A percentile compares a stretch with the other conserved stretches of the same genome.
These are phyloP conservation scores for Henricia sp. DNA, from an alignment of 53 echinoderm and acorn worm species.

Conservation along the genomic window DNA sequence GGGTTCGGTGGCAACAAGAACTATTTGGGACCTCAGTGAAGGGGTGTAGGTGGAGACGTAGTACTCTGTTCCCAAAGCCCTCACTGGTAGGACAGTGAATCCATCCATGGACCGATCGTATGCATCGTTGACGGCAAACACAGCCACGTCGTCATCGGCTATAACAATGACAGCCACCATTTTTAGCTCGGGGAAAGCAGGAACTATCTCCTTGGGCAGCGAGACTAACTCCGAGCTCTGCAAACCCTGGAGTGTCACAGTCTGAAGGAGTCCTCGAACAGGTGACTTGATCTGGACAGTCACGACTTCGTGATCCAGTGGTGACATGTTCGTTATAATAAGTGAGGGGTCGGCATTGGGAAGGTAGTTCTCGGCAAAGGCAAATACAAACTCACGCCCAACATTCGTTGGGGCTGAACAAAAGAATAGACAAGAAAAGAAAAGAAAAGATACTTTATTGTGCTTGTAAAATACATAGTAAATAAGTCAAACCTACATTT, in stretches of 20 bases:
- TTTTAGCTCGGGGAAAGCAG: conserved; percentile 31
- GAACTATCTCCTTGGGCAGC: conserved; percentile 53
- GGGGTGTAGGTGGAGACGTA: conserved; percentile 63
- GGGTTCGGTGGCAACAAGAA: conserved; percentile 61
- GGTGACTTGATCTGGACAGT: conserved; percentile 19
- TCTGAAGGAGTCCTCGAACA: conserved; percentile 2
- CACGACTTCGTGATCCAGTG: conserved; percentile 21
- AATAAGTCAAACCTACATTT: too few species aligned
- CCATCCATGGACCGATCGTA: conserved; percentile 82
- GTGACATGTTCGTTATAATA: conserved; percentile 53
- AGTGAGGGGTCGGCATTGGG: conserved; percentile 41
- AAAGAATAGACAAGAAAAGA: too few species aligned
- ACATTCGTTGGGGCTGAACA: conserved; percentile 54
- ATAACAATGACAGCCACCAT: conserved; percentile 44
- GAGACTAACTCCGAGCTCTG: conserved; percentile 8
- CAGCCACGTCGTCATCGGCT: conserved; percentile 54
- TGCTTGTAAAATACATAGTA: too few species aligned
- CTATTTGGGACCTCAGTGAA: conserved; percentile 67
- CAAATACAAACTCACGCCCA: conserved; percentile 68
- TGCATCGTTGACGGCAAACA: conserved; percentile 71
- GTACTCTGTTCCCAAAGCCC: conserved; percentile 69
- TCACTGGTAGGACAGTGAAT: conserved; percentile 65
- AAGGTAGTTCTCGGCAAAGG: conserved; percentile 69
- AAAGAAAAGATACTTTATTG: too few species aligned
- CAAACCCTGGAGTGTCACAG: conserved; percentile 18